Percentiles rank a stretch among this genome's conserved stretches.
These are phyloP conservation scores for Macrochelys suwanniensis DNA, from an alignment of 2,797 vertebrate genomes.

Conservation along the genomic window DNA sequence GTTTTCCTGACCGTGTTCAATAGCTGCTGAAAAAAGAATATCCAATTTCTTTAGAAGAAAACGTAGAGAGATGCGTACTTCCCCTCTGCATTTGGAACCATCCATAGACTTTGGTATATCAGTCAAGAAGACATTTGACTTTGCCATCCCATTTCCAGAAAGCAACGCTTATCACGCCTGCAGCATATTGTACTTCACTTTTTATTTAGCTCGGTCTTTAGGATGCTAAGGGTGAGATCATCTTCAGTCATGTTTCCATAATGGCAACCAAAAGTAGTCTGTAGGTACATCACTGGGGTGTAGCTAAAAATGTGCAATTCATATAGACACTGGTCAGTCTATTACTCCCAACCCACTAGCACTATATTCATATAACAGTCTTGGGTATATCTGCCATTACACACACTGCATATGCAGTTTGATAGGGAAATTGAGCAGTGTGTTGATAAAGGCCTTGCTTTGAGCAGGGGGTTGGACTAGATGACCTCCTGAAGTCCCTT, in stretches of 20 bases:
- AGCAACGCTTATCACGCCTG: background rate
- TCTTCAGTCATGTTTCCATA: background rate
- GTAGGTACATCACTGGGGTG: background rate
- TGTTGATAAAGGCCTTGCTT: background rate
- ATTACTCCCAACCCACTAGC: background rate
- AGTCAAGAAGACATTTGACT: slow-evolving; percentile 8
- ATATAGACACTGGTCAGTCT: background rate
- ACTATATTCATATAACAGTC: background rate
- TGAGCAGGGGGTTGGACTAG: no score
- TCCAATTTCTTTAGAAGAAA: background rate
- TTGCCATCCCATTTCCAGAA: background rate
- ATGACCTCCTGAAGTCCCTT: no score
- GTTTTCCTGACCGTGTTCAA: background rate
- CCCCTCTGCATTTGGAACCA: background rate
- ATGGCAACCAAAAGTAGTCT: background rate
- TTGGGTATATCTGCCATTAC: background rate
- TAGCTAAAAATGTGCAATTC: background rate
- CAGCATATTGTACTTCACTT: background rate
- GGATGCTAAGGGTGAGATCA: background rate
- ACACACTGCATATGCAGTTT: background rate
- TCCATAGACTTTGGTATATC: background rate
- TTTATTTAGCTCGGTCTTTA: background rate
- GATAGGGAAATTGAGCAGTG: background rate
- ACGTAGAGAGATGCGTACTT: background rate
- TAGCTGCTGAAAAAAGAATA: background rate